A percentile compares a stretch with the other conserved stretches of the same genome.
These are phyloP conservation scores for Cephalophus harveyi DNA, from an alignment of 2,113 vertebrate species.

Conservation along the genomic window DNA sequence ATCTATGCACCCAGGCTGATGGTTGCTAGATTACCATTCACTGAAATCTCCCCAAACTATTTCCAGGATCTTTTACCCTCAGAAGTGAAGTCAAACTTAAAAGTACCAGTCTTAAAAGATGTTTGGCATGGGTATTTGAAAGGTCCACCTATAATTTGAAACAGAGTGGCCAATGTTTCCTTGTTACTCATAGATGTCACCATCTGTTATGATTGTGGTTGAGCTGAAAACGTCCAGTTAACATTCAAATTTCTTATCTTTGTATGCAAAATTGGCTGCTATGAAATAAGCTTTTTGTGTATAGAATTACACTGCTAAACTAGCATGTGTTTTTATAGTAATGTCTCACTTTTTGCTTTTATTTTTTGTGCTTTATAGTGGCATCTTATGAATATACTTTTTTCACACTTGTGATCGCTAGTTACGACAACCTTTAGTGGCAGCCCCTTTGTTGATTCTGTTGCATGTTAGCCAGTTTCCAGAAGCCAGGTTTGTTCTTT, in stretches of 20 bases:
- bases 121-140: background rate
- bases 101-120: background rate
- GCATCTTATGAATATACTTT: background rate
- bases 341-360: background rate
- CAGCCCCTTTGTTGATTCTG: too few species aligned
- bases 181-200: background rate
- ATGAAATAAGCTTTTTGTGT: background rate
- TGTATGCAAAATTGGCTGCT: background rate
- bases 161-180: background rate
- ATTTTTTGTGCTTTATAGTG: background rate
- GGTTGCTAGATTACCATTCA: background rate
- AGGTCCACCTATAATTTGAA: background rate
- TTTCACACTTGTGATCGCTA: too few species aligned
- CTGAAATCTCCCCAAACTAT: background rate
- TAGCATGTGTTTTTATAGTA: background rate
- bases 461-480: background rate
- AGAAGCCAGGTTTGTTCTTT: background rate
- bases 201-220: background rate
- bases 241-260: background rate
- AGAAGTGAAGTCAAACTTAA: background rate
- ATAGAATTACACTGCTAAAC: background rate
- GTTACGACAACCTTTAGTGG: accelerated
- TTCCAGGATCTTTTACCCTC: background rate
- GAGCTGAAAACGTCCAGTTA: background rate
- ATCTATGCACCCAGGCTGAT: background rate